phyloP scores from a whole-genome alignment of 2,797 vertebrate genomes.

The Gobionotothen gibberifrons region DNA sequence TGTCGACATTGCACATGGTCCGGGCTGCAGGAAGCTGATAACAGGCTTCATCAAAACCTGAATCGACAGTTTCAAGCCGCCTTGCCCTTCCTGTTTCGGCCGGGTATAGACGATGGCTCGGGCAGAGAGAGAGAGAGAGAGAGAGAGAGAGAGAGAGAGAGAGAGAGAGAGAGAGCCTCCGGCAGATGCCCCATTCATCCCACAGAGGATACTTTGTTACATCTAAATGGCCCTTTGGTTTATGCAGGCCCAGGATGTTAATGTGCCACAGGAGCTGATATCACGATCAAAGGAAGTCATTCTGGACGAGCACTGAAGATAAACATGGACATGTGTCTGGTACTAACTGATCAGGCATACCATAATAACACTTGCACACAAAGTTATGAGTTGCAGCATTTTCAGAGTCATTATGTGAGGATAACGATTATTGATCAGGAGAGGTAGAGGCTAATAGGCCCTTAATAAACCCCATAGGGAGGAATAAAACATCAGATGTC shows the following conservation, averaged over 20 bases:
- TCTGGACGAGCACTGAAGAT: constrained; percentile 62
- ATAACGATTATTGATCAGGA: constrained; percentile 54
- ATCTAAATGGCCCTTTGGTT: constrained; percentile 79
- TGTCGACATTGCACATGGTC: constrained; percentile 44
- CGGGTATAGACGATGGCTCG: constrained; percentile 59
- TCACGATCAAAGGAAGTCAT: constrained; percentile 75
- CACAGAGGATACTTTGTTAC: constrained; percentile 86
- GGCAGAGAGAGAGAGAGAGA: constrained; percentile 33
- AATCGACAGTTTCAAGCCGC: constrained; percentile 78
- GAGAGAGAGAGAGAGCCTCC: constrained; percentile 68
- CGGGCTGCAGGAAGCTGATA: constrained; percentile 81
- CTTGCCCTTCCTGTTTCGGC: constrained; percentile 78
- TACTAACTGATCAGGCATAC: constrained; percentile 6
- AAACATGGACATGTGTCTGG: constrained; percentile 52
- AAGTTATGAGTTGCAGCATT: constrained; percentile 27
- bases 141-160: constrained; percentile 43
- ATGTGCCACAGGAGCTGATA: constrained; percentile 77
- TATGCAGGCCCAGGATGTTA: constrained; percentile 79
- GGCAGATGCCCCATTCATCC: constrained; percentile 83
- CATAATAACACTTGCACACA: constrained; percentile 12
- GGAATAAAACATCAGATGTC: constrained; percentile 30
- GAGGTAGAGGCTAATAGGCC: constrained; percentile 59
- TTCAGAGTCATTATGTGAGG: constrained; percentile 4
- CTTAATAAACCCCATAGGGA: constrained; percentile 28
- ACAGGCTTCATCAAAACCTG: constrained; percentile 75